Conservation (phyloP, 2,113 vertebrate genomes). For the Tamias sibiricus region DNA sequence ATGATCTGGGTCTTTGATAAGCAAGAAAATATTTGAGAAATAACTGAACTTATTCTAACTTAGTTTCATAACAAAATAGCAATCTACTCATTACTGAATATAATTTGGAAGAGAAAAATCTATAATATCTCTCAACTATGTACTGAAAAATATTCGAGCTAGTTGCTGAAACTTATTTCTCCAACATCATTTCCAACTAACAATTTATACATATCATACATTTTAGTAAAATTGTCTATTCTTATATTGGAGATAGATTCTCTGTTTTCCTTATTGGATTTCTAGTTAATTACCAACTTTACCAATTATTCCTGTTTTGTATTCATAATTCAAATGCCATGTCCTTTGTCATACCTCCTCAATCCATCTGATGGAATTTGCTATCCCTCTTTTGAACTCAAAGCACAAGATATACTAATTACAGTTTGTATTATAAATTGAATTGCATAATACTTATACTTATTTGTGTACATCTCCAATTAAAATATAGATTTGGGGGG, state of each 20-base stretch:
- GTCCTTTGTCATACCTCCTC: neutral
- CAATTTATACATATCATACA: neutral
- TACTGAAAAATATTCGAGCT: neutral
- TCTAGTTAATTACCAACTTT: neutral
- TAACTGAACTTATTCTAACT: neutral
- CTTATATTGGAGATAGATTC: neutral
- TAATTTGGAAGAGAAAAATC: neutral
- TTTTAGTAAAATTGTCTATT: constrained; percentile 7
- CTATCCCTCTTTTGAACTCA: neutral
- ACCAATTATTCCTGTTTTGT: neutral
- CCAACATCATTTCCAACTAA: neutral
- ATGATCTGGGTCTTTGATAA: neutral
- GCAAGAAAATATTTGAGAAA: neutral
- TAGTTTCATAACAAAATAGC: neutral
- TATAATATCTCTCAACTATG: neutral
- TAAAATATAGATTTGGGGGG: neutral
- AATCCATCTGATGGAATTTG: neutral
- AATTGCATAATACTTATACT: neutral
- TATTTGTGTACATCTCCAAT: neutral
- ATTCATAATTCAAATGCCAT: neutral
- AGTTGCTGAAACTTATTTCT: neutral
- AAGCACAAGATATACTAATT: neutral
- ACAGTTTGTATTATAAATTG: neutral
- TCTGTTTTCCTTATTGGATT: neutral
- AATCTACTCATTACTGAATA: neutral